Percentiles rank a stretch among this genome's conserved stretches.
phyloP scores from a whole-genome alignment of 1,140 invertebrate genomes.

The Diorhabda carinulata region DNA sequence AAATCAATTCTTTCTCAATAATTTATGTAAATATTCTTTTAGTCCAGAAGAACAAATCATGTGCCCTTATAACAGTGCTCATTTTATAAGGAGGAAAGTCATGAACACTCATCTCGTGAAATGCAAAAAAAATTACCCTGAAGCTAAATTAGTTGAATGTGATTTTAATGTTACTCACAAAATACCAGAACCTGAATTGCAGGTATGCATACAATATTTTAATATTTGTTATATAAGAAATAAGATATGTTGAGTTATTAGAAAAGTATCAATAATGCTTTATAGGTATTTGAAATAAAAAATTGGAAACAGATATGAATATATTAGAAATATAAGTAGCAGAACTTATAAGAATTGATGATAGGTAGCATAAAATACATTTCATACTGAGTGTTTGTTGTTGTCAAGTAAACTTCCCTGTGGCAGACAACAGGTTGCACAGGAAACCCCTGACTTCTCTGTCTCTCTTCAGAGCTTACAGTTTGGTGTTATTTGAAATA shows the following conservation, averaged over 20 bases:
- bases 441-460: too few species aligned
- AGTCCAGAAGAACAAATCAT: constrained; percentile 18
- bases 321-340: background rate
- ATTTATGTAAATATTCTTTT: too few species aligned
- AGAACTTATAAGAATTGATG: too few species aligned
- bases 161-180: constrained; percentile 26
- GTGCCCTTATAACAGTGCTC: constrained; percentile 24
- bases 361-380: too few species aligned
- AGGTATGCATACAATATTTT: background rate
- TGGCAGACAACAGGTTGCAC: too few species aligned
- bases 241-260: too few species aligned
- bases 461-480: too few species aligned
- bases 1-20: too few species aligned
- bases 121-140: constrained; percentile 23
- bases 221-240: background rate
- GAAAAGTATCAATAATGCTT: too few species aligned
- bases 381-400: too few species aligned
- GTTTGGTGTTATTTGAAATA: too few species aligned
- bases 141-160: constrained; percentile 20
- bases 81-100: constrained; percentile 17
- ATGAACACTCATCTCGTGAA: constrained; percentile 24
- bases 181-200: constrained; percentile 21
- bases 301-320: background rate
- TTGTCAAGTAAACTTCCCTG: too few species aligned
- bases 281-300: background rate